Percentiles rank a stretch among this genome's conserved stretches.
Evolutionary conservation across 2,797 vertebrate species (phyloP).

Genomic region (Lagodon rhomboides): DNA sequence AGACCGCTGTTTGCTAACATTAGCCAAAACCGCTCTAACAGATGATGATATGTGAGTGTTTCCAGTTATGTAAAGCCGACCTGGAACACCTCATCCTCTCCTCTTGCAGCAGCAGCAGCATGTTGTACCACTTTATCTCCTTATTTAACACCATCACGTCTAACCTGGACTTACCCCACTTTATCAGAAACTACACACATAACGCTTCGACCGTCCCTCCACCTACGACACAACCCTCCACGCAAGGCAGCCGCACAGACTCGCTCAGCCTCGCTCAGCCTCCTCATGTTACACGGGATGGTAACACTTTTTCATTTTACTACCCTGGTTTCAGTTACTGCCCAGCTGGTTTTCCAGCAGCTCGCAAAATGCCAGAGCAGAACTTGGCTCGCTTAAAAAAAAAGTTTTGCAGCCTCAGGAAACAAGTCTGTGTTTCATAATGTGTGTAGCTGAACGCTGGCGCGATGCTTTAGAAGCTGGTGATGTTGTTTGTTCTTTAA

Average conservation of each 20-base stretch:
- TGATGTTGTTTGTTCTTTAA: background rate
- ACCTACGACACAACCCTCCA: background rate
- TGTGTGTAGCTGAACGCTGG: background rate
- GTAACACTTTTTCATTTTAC: background rate
- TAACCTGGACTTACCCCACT: constrained; percentile 28
- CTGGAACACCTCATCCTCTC: constrained; percentile 9
- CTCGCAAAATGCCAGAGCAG: constrained; percentile 2
- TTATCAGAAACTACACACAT: background rate
- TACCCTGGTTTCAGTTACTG: background rate
- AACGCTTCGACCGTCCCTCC: background rate
- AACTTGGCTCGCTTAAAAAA: background rate
- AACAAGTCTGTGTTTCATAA: constrained; percentile 24
- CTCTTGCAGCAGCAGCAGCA: background rate
- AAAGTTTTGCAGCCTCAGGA: constrained; percentile 1
- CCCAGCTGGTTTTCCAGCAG: background rate
- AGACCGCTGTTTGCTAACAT: background rate
- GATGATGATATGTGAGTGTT: background rate
- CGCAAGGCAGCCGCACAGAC: background rate
- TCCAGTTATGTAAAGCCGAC: constrained; percentile 15
- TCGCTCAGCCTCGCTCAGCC: background rate
- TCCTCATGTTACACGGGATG: background rate
- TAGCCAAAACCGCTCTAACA: background rate
- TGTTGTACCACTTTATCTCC: constrained; percentile 4
- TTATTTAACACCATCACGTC: constrained; percentile 24
- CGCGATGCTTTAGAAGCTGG: background rate